Evolutionary conservation across 2,113 vertebrate species (phyloP).

Genomic region (Salvator merianae): DNA sequence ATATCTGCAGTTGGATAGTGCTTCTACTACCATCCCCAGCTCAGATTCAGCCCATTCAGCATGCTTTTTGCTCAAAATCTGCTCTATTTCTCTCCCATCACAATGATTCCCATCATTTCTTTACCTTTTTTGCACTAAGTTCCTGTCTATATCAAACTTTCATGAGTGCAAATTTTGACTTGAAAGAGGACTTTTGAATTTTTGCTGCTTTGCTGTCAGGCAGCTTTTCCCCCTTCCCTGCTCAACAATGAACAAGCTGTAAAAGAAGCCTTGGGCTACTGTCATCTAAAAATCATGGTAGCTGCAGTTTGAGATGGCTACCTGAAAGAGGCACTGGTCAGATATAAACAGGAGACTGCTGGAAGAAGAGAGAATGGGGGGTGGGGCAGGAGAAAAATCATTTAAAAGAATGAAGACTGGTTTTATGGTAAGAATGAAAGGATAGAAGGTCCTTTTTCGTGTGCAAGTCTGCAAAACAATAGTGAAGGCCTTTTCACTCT

Average conservation of each 20-base stretch:
- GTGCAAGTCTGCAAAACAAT: not conserved
- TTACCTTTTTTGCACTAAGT: not conserved
- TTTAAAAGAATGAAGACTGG: not conserved
- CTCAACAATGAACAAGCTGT: not conserved
- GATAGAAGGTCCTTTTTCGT: not conserved
- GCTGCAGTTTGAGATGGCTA: not conserved
- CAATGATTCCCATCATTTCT: not conserved
- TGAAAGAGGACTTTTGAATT: not conserved
- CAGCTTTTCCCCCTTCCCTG: conserved; percentile 15
- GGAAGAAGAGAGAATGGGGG: not conserved
- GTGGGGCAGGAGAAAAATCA: not conserved
- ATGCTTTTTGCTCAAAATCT: not conserved
- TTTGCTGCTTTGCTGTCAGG: not conserved
- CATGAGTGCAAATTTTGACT: conserved; percentile 6
- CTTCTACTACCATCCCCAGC: not conserved
- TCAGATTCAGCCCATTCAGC: not conserved
- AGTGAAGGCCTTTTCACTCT: too few species aligned
- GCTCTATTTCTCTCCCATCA: not conserved
- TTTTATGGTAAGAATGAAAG: not conserved
- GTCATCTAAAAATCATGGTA: not conserved
- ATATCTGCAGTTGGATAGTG: not conserved
- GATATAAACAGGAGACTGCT: not conserved
- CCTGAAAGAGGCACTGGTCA: not conserved
- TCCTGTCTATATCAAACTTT: conserved; percentile 24
- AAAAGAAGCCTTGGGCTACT: conserved; percentile 20